A percentile compares a stretch with the other conserved stretches of the same genome.
phyloP scores from a whole-genome alignment of 2,113 vertebrate species.

The Gila orcuttii region DNA sequence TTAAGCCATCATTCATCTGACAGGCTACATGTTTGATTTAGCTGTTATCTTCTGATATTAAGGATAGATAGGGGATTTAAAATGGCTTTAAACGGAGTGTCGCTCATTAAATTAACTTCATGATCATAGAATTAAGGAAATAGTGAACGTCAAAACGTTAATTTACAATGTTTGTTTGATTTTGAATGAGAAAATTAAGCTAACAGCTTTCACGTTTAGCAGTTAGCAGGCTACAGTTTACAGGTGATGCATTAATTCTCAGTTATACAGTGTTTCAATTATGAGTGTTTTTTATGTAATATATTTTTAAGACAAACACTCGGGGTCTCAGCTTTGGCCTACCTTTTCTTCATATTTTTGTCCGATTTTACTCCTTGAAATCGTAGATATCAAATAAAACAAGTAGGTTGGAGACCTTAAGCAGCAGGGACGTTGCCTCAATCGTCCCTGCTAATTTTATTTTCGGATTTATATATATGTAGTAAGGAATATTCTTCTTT shows the following conservation, averaged over 20 bases:
- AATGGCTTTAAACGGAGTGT: neutral
- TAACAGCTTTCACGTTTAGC: conserved; percentile 17
- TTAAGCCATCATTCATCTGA: neutral
- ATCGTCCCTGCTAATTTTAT: neutral
- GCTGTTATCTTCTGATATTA: neutral
- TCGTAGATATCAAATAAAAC: neutral
- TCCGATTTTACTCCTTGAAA: conserved; percentile 14
- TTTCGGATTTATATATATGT: neutral
- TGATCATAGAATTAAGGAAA: neutral
- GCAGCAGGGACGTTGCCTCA: neutral
- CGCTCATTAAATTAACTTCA: neutral
- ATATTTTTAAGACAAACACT: conserved; percentile 6
- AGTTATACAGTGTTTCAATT: neutral
- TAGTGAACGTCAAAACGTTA: neutral
- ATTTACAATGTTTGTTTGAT: neutral
- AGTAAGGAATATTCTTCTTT: neutral
- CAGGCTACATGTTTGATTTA: conserved; percentile 24
- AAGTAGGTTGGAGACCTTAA: neutral
- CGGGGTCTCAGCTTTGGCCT: neutral
- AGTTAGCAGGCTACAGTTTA: neutral
- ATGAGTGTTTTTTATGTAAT: neutral
- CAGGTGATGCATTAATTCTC: neutral
- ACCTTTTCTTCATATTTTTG: conserved; percentile 26
- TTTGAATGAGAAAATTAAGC: neutral
- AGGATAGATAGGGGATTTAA: neutral